A percentile compares a stretch with the other conserved stretches of the same genome.
These are phyloP conservation scores for Pygocentrus nattereri DNA, from an alignment of 2,797 vertebrate genomes.

Conservation along the genomic window DNA sequence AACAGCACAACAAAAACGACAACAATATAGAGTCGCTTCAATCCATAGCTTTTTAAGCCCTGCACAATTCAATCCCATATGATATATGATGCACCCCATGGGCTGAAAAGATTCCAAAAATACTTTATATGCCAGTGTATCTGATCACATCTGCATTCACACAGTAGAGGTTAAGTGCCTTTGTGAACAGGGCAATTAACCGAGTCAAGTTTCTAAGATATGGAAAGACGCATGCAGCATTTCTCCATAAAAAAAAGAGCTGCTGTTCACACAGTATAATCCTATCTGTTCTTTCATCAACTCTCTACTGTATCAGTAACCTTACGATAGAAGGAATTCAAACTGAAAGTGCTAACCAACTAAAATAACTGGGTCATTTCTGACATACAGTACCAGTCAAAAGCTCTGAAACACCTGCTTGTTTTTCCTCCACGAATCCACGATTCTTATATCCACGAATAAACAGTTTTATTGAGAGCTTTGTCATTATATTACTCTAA, in stretches of 20 bases:
- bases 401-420: no score
- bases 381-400: no score
- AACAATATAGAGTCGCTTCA: neutral
- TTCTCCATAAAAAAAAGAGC: neutral
- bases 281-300: neutral
- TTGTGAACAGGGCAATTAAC: neutral
- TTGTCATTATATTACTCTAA: no score
- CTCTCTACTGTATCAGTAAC: neutral
- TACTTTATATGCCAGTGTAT: conserved; percentile 14
- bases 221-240: conserved; percentile 4
- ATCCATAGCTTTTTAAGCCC: neutral
- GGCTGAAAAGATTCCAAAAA: neutral
- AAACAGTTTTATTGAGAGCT: no score
- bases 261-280: neutral
- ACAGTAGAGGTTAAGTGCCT: neutral
- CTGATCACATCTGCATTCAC: conserved; percentile 12
- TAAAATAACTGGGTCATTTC: no score
- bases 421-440: no score
- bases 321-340: no score
- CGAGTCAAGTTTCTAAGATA: conserved; percentile 3
- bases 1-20: neutral
- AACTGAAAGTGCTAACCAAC: no score
- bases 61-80: neutral
- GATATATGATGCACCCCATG: conserved; percentile 2
- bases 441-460: no score